Conservation (phyloP, 2,113 vertebrate species). For the Phyllostomus discolor region DNA sequence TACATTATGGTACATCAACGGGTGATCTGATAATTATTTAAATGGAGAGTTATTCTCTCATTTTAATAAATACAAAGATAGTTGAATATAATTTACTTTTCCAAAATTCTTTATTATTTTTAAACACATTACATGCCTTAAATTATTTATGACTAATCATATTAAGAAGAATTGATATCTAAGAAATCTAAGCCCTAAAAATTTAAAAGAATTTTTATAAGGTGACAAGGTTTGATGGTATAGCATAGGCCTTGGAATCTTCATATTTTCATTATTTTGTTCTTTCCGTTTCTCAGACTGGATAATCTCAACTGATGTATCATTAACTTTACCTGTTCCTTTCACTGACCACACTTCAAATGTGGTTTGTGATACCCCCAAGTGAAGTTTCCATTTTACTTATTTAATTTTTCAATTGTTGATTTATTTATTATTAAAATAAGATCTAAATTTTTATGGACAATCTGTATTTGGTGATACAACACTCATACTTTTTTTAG, state of each 20-base stretch:
- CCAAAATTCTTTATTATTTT: background rate
- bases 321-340: background rate
- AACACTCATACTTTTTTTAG: background rate
- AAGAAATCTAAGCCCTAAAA: background rate
- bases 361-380: background rate
- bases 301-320: background rate
- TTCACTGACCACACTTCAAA: background rate
- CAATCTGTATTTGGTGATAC: background rate
- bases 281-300: background rate
- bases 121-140: background rate
- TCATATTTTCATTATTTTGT: background rate
- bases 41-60: background rate
- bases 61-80: background rate
- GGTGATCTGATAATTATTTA: background rate
- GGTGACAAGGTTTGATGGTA: background rate
- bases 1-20: background rate
- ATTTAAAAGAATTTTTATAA: background rate
- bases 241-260: background rate
- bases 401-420: background rate
- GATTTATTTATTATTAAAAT: background rate
- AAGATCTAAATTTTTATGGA: background rate
- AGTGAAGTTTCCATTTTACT: background rate
- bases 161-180: background rate
- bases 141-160: background rate
- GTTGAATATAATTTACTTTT: background rate